A percentile compares a stretch with the other conserved stretches of the same genome.
These are phyloP conservation scores for Pseudococcus jackbeardsleyi DNA, from an alignment of 2,888 invertebrate species.

Conservation along the genomic window DNA sequence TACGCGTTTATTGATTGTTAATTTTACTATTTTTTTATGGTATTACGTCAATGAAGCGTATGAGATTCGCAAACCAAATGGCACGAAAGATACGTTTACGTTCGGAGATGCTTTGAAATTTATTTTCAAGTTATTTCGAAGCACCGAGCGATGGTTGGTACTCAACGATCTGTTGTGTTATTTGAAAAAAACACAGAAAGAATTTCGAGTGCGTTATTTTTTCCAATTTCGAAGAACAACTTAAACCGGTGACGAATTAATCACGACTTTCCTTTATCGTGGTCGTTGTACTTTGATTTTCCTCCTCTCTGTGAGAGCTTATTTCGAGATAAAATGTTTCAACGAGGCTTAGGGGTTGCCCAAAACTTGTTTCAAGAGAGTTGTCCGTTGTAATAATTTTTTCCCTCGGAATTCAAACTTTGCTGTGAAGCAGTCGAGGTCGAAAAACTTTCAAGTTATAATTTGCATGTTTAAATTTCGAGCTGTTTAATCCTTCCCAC, in stretches of 20 bases:
- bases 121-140: background rate
- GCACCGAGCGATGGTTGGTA: background rate
- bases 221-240: background rate
- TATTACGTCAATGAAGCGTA: slow-evolving; percentile 17
- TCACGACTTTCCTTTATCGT: background rate
- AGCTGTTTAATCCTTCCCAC: background rate
- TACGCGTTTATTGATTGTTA: slow-evolving; percentile 1
- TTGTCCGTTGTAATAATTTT: background rate
- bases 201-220: background rate
- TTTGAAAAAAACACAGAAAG: background rate
- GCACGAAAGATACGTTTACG: background rate
- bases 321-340: background rate
- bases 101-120: background rate
- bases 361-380: background rate
- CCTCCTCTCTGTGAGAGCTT: background rate
- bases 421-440: background rate
- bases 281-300: background rate
- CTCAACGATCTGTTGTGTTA: background rate
- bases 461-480: background rate
- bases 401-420: background rate
- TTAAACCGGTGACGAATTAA: background rate
- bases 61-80: background rate
- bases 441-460: background rate
- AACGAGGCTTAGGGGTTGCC: background rate
- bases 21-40: slow-evolving; percentile 26